These are phyloP conservation scores for Crotalus tigris DNA, from an alignment of 2,113 vertebrate genomes.

Conservation along the genomic window DNA sequence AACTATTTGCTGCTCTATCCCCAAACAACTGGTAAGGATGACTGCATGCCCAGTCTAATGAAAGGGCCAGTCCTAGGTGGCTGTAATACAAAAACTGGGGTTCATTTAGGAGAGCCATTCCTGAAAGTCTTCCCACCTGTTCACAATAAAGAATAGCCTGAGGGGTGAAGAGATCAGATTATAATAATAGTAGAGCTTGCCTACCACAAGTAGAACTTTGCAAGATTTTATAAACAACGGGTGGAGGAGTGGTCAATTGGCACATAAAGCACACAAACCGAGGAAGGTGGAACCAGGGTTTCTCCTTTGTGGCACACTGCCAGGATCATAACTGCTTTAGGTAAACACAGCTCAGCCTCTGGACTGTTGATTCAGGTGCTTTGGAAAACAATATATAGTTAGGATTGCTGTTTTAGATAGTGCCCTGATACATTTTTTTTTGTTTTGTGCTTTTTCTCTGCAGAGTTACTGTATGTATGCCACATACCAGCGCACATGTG, in stretches of 20 bases:
- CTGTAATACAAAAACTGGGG: neutral
- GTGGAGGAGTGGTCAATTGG: neutral
- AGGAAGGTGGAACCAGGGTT: neutral
- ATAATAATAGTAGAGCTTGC: neutral
- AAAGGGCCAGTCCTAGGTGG: neutral
- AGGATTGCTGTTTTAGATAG: neutral
- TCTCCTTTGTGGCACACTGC: neutral
- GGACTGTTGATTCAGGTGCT: constrained; percentile 13
- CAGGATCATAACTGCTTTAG: neutral
- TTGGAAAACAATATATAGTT: neutral
- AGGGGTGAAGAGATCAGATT: neutral
- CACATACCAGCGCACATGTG: neutral
- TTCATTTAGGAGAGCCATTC: neutral
- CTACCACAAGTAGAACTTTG: neutral
- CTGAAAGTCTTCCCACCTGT: neutral
- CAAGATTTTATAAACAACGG: neutral
- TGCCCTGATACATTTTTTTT: neutral
- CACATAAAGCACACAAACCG: neutral
- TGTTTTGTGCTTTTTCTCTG: neutral
- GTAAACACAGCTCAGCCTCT: neutral
- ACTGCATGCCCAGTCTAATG: neutral
- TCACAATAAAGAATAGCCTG: neutral
- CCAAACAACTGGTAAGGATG: neutral
- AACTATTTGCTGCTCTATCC: neutral
- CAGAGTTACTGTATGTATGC: neutral